Base-by-base conservation (phyloP, 2,797 vertebrate genomes). In the Neoniphon sammara region DNA sequence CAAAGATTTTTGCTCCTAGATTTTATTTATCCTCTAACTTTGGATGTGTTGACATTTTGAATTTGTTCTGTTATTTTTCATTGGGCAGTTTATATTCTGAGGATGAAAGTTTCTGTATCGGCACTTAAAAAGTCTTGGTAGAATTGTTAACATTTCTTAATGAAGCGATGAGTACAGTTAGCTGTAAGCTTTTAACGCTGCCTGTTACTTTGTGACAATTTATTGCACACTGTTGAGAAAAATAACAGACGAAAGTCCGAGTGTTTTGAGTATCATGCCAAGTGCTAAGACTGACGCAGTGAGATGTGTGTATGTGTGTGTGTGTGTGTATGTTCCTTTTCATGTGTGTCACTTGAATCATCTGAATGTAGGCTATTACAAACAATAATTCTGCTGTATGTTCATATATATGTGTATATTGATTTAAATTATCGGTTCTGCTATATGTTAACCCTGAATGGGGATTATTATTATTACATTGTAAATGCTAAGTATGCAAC, bases 321-420 rank as follows among this genome's bases (percentile, higher is more conserved):
- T 7, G 25, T 54, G 23, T 73, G 50, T 56, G 62, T 55, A 58
- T 47, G 73, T 20, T 57, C 72, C 47, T 64, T 20, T 68, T 66
- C 77, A 72, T 87, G 78, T 90, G 77, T 91, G 89, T 90, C 90
- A 89, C 77, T 78, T 91, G 79, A 94, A 89, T 91, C 89, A 93
- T 94, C 84, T 93, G 94, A 96, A 95, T 96, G 95, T 96, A 94
- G 93, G 90, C 91, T 93, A 91, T 83, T 82, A 23, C 73, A 78
- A 78, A 54, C 70, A 58, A 70, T 78, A 82, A 83, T 88, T 83
- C 91, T 93, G 93, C 68, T 91, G 78, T 83, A 83, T 79, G 85
- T 89, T 64, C 81, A 82, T 88, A 76, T 47, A 65, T 88, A 75
- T 89, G 62, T 90, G 86, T 88, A 78, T 61, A 71, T 90, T 88